Conservation (phyloP, 2,797 vertebrate genomes). For the Halcyon badia region DNA sequence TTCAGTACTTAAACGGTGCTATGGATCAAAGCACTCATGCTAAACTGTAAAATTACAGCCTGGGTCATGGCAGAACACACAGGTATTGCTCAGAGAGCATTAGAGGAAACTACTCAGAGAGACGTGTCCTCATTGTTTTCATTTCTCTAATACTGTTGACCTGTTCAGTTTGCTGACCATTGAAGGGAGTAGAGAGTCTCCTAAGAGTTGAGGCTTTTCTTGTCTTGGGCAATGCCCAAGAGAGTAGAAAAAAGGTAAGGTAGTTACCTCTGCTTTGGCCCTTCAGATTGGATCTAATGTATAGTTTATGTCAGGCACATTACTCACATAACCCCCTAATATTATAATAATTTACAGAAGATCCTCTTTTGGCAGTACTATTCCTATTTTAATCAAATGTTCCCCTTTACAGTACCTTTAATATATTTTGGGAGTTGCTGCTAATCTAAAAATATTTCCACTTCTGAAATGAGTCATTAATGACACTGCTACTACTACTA, state of each 20-base stretch:
- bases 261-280: background rate
- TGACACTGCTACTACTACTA: background rate
- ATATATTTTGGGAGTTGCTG: background rate
- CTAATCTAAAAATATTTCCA: background rate
- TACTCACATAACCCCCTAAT: background rate
- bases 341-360: background rate
- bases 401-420: background rate
- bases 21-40: background rate
- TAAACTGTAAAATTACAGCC: background rate
- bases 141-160: background rate
- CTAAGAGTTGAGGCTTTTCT: background rate
- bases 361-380: background rate
- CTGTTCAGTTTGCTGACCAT: background rate
- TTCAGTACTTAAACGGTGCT: background rate
- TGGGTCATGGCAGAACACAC: background rate
- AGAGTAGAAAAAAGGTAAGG: background rate
- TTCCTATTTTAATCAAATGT: background rate
- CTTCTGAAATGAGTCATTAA: background rate
- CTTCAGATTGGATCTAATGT: background rate
- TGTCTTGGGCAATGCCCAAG: background rate
- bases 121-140: background rate
- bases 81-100: background rate
- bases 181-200: background rate
- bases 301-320: background rate
- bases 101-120: background rate